These are phyloP conservation scores for Oceanodroma leucorhoa DNA, from an alignment of 2,797 vertebrate species.

Conservation along the genomic window DNA sequence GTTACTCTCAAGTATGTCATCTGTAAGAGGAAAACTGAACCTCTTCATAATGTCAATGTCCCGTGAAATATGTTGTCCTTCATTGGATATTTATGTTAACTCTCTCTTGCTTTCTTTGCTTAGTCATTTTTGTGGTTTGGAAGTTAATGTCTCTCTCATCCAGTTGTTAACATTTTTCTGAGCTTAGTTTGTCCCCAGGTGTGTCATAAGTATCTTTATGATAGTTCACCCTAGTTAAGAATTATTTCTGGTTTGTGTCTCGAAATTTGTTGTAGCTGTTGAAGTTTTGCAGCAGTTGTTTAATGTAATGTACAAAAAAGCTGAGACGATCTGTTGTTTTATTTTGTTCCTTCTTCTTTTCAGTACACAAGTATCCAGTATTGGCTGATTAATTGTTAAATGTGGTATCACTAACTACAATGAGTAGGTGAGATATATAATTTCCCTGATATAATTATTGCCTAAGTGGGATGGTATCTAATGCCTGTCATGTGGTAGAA, in stretches of 20 bases:
- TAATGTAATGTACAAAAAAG: neutral
- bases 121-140: neutral
- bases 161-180: neutral
- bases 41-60: neutral
- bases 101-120: neutral
- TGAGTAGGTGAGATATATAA: accelerated
- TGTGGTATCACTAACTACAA: neutral
- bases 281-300: neutral
- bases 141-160: neutral
- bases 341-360: neutral
- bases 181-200: neutral
- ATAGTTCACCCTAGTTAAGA: neutral
- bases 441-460: neutral
- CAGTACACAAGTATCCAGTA: neutral
- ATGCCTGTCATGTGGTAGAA: neutral
- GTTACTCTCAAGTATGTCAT: neutral
- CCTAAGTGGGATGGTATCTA: neutral
- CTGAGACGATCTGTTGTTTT: neutral
- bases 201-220: neutral
- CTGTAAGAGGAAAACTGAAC: neutral
- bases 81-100: neutral
- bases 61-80: neutral
- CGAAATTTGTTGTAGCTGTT: neutral
- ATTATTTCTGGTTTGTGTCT: neutral
- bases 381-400: neutral